Percentiles rank a stretch among this genome's conserved stretches.
Evolutionary conservation across 2,888 invertebrate genomes (phyloP).

Genomic region (Macrosiphum euphorbiae): DNA sequence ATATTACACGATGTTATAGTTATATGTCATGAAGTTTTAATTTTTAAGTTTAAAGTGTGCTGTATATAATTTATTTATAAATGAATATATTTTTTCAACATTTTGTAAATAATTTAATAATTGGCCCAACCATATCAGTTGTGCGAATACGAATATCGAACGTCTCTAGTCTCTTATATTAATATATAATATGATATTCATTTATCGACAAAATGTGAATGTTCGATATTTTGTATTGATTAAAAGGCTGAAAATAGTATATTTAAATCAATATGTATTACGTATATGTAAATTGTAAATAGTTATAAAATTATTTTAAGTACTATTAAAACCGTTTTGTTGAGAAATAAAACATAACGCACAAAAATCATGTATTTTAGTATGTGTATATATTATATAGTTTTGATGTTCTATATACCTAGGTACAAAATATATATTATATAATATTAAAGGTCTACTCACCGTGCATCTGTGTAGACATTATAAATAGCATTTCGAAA

Average conservation of each 20-base stretch:
- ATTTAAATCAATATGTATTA: conserved; percentile 21
- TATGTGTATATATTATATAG: background rate
- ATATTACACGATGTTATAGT: background rate
- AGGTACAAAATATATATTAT: background rate
- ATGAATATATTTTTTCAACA: conserved; percentile 1
- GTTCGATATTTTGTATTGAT: background rate
- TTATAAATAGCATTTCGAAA: background rate
- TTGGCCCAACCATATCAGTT: background rate
- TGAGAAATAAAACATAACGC: background rate
- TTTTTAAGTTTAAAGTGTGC: background rate
- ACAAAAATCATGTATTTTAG: background rate
- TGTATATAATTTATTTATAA: background rate
- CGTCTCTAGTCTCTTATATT: background rate
- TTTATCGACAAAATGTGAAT: background rate
- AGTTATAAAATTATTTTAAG: background rate
- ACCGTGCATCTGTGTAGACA: background rate
- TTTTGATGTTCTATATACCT: background rate
- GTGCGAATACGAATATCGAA: background rate
- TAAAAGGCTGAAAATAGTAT: conserved; percentile 43
- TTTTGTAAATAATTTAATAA: conserved; percentile 15
- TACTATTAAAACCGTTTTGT: background rate
- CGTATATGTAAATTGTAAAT: background rate
- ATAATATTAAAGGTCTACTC: too few relatives aligned
- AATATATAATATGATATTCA: background rate
- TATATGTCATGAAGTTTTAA: background rate